Base-by-base conservation (phyloP, 2,888 invertebrate genomes). In the Byasa hedistus region DNA sequence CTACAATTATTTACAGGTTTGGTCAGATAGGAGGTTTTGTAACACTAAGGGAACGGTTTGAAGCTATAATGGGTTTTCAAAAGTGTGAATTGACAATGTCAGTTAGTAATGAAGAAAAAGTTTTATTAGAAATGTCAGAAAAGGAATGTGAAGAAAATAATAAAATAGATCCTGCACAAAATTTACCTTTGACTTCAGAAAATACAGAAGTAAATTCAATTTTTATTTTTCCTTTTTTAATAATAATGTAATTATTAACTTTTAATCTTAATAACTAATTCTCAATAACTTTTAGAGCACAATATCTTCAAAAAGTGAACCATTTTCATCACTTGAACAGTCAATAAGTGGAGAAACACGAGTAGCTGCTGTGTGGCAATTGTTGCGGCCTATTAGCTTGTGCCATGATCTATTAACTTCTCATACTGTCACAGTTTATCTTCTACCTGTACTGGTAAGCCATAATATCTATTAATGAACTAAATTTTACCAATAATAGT, bases 391-490 rank as follows among this genome's bases (percentile, higher is more conserved):
- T 15, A 97, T 99, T 83, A 98, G 98, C 52, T 94, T 96, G 68
- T 98, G 98, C 84, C 96, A 96, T 81, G 98, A 98, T 84, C 94
- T 97, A 71, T 92, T 99, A 72, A 98, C 98, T 55, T 94, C 96
- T 69, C 94, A 96, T 77, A 98, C 98, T 58, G 96, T 99, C 80
- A 95, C 96, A 81, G 97, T 97, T 84, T 98, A 97, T 90, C 95
- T 99, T 77, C 94, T 98, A 93, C 98, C 98, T 67, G 95, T 98
- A 80, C 93, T 97, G 88, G 96, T 96, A 87, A 94, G 95, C 81
- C 65, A 68, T 22, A 22, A 54, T 22, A n/a, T n/a, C 19, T 48
- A 7, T 17, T 44, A 44, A 44, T 17, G 2, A 44, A 48, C 48
- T 44, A 7, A 48, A 48, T 48, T n/a, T n/a, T 5, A n/a, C 4